Evolutionary conservation across 2,113 vertebrate genomes (phyloP), one percentile per base, ranked within the genome.

Genomic region (Semnornis frantzii): DNA sequence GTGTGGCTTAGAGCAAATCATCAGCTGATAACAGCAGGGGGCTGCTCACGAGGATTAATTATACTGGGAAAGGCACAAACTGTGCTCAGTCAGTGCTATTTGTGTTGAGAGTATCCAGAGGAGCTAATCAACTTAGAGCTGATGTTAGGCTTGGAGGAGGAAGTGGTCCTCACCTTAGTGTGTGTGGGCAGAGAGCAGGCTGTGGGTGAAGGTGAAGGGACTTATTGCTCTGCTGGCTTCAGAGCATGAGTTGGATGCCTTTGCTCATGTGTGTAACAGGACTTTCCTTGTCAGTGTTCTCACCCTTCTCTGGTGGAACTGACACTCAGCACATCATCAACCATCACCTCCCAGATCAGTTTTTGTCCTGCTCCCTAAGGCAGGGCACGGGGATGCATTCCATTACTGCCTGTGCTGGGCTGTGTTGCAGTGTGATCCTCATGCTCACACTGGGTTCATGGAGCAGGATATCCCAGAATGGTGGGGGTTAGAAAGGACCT

Each of bases 31-130:
- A 23, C 33, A 58, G 50, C 48, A 12, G 37, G 9, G 5, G 37
- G 7, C 30, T 80, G 70, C 70, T 80, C 48, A 52, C 1, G 4
- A 54, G 58, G 58, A 33, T 65, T 75, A 65, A 27, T 52, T 31
- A 33, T 4, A 10, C 15, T 12, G 34, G 27, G 50, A 34, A 64
- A 31, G n/a, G 62, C 23, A 54, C 27, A 46, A 46, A 75, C 9
- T 8, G 1, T 6, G 23, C 39, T 18, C n/a, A 59, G 44, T 33
- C 0, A 0, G 11, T 33, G 14, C 18, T 60, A 2, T 31, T 71
- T 65, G 64, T 55, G 54, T 70, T 76, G 1, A 42, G 69, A 33
- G 28, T 9, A 34, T 71, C 42, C 52, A 48, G 70, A 60, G 64
- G n/a, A 50, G 33, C 34, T 48, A 16, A 27, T 42, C 81, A 42